Evolutionary conservation across 2,113 vertebrate species (phyloP).

Genomic region (Psittacus erithacus): DNA sequence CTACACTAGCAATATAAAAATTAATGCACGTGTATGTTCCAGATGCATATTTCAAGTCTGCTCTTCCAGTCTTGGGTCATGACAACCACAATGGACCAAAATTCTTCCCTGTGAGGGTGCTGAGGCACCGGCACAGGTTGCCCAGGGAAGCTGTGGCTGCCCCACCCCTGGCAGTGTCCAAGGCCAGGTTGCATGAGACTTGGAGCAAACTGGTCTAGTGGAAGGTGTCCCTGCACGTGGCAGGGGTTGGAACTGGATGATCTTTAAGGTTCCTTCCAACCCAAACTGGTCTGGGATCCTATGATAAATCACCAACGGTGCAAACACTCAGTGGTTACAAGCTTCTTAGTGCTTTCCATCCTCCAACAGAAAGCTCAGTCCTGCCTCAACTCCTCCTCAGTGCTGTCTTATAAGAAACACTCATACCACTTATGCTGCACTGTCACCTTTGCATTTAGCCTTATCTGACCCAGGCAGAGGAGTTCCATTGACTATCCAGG

Average conservation of each 20-base stretch:
- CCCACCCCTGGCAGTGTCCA: too few species aligned
- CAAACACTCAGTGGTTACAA: not conserved
- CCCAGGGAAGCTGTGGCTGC: too few species aligned
- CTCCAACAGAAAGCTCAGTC: not conserved
- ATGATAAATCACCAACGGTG: not conserved
- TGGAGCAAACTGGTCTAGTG: too few species aligned
- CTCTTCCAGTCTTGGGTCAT: not conserved
- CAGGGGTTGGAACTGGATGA: not conserved
- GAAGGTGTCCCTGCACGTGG: too few species aligned
- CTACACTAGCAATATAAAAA: not conserved
- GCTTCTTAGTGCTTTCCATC: not conserved
- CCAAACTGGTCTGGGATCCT: not conserved
- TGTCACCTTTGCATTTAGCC: not conserved
- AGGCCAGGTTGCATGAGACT: too few species aligned
- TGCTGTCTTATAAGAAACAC: not conserved
- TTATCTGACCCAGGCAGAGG: not conserved
- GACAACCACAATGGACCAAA: not conserved
- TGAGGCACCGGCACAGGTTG: too few species aligned
- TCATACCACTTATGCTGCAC: accelerated
- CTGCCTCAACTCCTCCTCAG: accelerated
- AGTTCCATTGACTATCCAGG: not conserved
- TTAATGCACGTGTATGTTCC: accelerated
- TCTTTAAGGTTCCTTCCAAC: not conserved
- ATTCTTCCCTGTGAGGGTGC: too few species aligned
- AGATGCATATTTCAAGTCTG: accelerated